These are phyloP conservation scores for Aleiodes testaceus DNA, from an alignment of 2,888 invertebrate genomes.

Conservation along the genomic window DNA sequence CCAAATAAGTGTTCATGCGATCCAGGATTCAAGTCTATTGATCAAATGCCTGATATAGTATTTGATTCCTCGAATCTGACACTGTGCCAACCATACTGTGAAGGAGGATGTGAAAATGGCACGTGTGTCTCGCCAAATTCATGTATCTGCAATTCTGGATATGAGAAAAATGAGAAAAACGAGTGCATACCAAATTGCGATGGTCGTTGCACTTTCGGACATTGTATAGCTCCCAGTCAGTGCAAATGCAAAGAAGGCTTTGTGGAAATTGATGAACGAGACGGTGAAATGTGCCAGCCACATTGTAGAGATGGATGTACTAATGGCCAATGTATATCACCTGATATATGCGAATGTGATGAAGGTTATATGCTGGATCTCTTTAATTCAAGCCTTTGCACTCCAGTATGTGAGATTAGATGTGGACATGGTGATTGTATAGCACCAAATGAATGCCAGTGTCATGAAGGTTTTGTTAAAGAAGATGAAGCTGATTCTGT, in stretches of 20 bases:
- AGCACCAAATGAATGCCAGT: conserved; percentile 46
- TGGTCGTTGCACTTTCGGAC: conserved; percentile 63
- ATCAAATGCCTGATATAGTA: not conserved
- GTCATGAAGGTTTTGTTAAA: conserved; percentile 6
- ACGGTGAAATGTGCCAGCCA: conserved; percentile 55
- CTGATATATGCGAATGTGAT: conserved; percentile 41
- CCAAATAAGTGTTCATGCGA: conserved; percentile 57
- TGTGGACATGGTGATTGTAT: conserved; percentile 44
- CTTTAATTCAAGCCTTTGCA: conserved; percentile 40
- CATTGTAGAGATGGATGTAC: conserved; percentile 72
- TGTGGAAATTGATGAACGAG: not conserved
- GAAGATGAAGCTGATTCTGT: conserved; percentile 15
- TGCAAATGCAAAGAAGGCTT: conserved; percentile 59
- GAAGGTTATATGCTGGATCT: conserved; percentile 32
- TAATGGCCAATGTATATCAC: conserved; percentile 65
- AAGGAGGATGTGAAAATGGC: conserved; percentile 53
- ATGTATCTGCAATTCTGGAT: conserved; percentile 52
- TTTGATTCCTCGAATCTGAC: not conserved
- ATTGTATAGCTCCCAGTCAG: conserved; percentile 56
- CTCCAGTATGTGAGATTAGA: conserved; percentile 43
- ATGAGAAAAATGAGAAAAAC: conserved; percentile 48
- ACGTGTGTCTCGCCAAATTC: conserved; percentile 52
- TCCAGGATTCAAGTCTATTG: conserved; percentile 47
- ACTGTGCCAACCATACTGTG: conserved; percentile 45
- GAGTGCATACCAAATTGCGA: conserved; percentile 63